These are phyloP conservation scores for Agrotis ipsilon DNA, from an alignment of 2,888 invertebrate genomes.

Conservation along the genomic window DNA sequence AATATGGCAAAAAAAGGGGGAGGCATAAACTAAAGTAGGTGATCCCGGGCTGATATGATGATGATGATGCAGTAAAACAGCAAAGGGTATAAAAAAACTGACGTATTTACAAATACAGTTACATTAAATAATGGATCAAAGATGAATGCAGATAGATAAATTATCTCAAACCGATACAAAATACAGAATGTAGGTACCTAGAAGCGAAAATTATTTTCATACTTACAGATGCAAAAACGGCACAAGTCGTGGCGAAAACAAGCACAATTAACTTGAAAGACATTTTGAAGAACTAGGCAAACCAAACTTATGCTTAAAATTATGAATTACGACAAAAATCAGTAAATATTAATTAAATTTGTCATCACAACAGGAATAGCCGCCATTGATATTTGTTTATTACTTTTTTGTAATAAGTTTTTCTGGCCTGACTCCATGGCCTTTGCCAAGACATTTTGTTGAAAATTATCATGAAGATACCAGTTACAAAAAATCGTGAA, in stretches of 20 bases:
- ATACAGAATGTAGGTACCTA: neutral
- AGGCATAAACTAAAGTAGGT: too few relatives aligned
- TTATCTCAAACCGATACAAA: neutral
- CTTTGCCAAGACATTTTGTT: too few relatives aligned
- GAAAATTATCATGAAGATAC: slow-evolving; percentile 1
- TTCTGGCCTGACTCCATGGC: too few relatives aligned
- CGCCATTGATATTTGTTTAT: slow-evolving; percentile 28
- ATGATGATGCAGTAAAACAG: too few relatives aligned
- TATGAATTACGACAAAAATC: neutral
- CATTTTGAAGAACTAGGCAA: slow-evolving; percentile 57
- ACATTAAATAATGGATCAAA: neutral
- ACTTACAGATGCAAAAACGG: slow-evolving; percentile 72
- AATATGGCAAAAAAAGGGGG: too few relatives aligned
- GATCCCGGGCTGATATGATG: too few relatives aligned
- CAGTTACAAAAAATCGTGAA: neutral
- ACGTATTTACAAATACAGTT: neutral
- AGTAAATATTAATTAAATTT: slow-evolving; percentile 11
- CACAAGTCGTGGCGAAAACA: slow-evolving; percentile 63
- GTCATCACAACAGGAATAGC: slow-evolving; percentile 32
- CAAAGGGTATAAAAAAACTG: neutral
- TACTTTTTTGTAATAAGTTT: too few relatives aligned
- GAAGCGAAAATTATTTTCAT: neutral
- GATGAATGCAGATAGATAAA: neutral
- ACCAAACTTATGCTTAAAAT: slow-evolving; percentile 10
- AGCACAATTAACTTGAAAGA: slow-evolving; percentile 65